Evolutionary conservation across 2,113 vertebrate genomes (phyloP), one percentile per base, ranked within the genome.

Genomic region (Rhabdomys dilectus): DNA sequence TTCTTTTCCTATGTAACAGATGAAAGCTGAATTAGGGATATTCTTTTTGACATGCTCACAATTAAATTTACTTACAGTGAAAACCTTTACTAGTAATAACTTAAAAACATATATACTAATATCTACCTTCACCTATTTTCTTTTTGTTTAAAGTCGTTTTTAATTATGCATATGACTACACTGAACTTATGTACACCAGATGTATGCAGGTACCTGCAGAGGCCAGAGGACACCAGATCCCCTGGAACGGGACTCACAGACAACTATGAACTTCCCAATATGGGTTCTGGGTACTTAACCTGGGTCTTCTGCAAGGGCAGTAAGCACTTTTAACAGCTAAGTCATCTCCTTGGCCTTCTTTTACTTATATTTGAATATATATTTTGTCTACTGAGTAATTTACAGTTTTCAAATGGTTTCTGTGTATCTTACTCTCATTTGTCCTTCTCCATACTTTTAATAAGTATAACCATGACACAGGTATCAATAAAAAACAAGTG

Each of bases 1-100:
- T 96, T 98, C 91, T 73, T 95, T 96, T 97, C 98, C 98, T 95
- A 91, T 5, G 45, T 39, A 66, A 97, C 66, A 97, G 90, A 0
- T 31, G 0, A 26, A 39, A 97, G 91, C 4, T 56, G 51, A 96
- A 56, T 21, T 60, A 7, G 42, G 45, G 3, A 80, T 92, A 64
- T 10, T 19, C 45, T 92, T 91, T 48, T 70, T 42, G 82, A 29
- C 13, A 93, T 62, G 76, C 16, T 93, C 36, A 96, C 19, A 66
- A 92, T 76, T 92, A 92, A 72, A 87, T 75, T 86, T 86, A 92
- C 39, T 94, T 88, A 90, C 0, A 93, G 42, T 15, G 80, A 39
- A 95, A 94, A 88, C 36, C 1, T 16, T 89, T 84, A 96, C 66
- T 70, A 82, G 3, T 72, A 91, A 66, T 78, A 88, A 85, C 60